These are phyloP conservation scores for Prietella phreatophila DNA, from an alignment of 2,113 vertebrate genomes.

Conservation along the genomic window DNA sequence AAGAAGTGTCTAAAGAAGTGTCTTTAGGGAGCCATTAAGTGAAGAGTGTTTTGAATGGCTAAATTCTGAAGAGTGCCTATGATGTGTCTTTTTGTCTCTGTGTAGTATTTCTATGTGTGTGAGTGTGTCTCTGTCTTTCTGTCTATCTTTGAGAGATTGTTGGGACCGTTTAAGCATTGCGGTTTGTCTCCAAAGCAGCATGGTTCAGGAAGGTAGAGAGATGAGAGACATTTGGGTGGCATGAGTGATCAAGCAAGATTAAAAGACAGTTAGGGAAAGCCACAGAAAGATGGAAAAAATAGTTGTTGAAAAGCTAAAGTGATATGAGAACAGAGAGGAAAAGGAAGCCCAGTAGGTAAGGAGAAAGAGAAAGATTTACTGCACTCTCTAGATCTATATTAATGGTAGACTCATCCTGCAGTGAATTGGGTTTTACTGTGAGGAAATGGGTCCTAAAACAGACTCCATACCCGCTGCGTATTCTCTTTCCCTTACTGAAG, in stretches of 20 bases:
- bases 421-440: conserved; percentile 1
- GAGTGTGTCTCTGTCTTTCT: background rate
- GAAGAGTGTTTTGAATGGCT: conserved; percentile 24
- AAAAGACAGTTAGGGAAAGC: background rate
- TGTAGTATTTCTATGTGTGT: background rate
- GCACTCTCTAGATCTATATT: conserved; percentile 25
- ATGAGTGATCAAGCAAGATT: conserved; percentile 7
- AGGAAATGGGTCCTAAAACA: conserved; percentile 34
- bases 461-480: conserved; percentile 25
- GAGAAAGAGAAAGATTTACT: conserved; percentile 31
- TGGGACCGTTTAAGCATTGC: conserved; percentile 12
- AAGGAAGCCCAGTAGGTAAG: background rate
- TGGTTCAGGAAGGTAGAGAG: background rate
- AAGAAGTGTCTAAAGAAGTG: background rate
- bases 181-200: conserved; percentile 28
- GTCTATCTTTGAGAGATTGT: background rate
- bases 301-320: conserved; percentile 8
- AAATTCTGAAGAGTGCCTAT: conserved; percentile 21
- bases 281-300: conserved; percentile 4
- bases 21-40: conserved; percentile 9
- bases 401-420: conserved; percentile 22
- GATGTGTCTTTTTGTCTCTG: conserved; percentile 17
- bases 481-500: background rate
- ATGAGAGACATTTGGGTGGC: background rate
- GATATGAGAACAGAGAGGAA: background rate